Base-by-base conservation (phyloP, 2,113 vertebrate species). In the Emberiza fucata region DNA sequence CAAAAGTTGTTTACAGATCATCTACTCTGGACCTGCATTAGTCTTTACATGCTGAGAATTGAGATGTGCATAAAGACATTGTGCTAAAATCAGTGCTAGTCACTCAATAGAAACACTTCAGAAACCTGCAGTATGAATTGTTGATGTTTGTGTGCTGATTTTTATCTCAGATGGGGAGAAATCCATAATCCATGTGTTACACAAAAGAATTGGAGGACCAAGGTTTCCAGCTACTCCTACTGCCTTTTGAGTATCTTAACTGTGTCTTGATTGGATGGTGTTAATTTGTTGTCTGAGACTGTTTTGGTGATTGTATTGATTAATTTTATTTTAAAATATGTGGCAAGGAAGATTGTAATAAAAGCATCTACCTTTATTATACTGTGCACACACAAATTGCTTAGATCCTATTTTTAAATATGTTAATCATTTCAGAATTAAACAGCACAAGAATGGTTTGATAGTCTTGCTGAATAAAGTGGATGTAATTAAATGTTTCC, bases 281-380 rank as follows among this genome's bases (percentile, higher is more conserved):
- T 95, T 96, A 28, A 96, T 95, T 92, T 65, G 51, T 97, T 94
- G 88, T 95, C 94, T 78, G 73, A 94, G 88, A 93, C 45, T 91
- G 77, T 95, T 95, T 71, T 0, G 33, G 95, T 97, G 96, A 95
- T 95, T 97, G 95, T 97, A 96, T 57, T 95, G 76, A 92, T 94
- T 92, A 71, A 86, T 78, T 96, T 95, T 86, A 93, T 88, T 96
- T 94, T 93, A 61, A 75, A 92, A 51, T 96, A 91, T 76, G 64
- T 95, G 94, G 94, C 94, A 95, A 95, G 94, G 95, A 97, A 95
- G 96, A 97, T 92, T 97, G 94, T 96, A 97, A 97, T 97, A 97
- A 97, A 97, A 94, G 31, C 48, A 94, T 93, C 79, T 94, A 84
- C 51, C 2, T 94, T 92, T 95, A 92, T 85, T 90, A 92, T 88